These are phyloP conservation scores for Chaetodon trifasciatus DNA, from an alignment of 2,797 vertebrate species.

Conservation along the genomic window DNA sequence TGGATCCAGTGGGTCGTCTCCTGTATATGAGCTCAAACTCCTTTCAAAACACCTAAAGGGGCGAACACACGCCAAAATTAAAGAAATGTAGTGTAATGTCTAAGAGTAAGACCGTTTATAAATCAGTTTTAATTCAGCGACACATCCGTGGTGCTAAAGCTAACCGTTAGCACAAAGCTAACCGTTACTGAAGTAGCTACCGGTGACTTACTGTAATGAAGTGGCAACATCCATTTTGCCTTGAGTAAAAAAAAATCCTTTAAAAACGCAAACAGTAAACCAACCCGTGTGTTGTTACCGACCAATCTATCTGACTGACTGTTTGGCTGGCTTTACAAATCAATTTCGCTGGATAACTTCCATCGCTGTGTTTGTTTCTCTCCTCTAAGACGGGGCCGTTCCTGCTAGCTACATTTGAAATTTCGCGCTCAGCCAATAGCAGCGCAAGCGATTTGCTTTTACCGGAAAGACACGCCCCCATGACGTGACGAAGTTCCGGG, in stretches of 20 bases:
- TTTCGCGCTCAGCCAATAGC: constrained; percentile 73
- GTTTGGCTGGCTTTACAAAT: not conserved
- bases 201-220: constrained; percentile 72
- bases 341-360: not conserved
- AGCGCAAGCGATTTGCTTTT: not conserved
- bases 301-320: fast-evolving
- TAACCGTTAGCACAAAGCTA: constrained; percentile 27
- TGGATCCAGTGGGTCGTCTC: constrained; percentile 77
- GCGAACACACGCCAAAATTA: fast-evolving
- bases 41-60: constrained; percentile 69
- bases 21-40: constrained; percentile 62
- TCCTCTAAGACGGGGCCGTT: not conserved
- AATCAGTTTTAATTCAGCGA: not conserved
- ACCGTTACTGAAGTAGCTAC: not conserved
- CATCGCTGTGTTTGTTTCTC: not conserved
- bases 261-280: not conserved
- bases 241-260: fast-evolving
- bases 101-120: fast-evolving
- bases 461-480: not conserved
- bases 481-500: fast-evolving
- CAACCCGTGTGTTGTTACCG: no score
- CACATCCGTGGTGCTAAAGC: not conserved
- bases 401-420: constrained; percentile 46
- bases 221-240: constrained; percentile 64
- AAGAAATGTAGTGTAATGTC: not conserved